Conservation (phyloP, 2,797 vertebrate species). For the Premnoplex brunnescens region DNA sequence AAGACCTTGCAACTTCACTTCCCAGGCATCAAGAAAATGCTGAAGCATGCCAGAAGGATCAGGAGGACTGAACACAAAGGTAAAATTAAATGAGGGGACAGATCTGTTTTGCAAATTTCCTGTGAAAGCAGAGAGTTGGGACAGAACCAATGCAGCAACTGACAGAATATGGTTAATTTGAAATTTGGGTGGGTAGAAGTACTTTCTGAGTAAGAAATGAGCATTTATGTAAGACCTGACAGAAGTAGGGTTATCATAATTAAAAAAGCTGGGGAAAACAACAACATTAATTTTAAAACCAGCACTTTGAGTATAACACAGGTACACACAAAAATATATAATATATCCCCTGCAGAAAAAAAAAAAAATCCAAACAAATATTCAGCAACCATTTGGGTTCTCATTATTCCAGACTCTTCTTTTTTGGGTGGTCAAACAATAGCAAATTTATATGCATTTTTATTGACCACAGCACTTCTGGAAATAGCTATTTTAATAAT, state of each 20-base stretch:
- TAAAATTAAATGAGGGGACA: slow-evolving; percentile 17
- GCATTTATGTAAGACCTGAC: neutral
- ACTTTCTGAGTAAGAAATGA: neutral
- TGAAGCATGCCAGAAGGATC: neutral
- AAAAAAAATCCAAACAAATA: neutral
- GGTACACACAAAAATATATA: neutral
- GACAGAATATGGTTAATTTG: neutral
- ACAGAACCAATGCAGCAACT: neutral
- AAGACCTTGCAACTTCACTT: neutral
- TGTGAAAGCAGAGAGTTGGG: neutral
- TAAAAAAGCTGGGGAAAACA: neutral
- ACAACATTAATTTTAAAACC: neutral
- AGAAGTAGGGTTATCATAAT: neutral
- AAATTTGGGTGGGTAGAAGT: slow-evolving; percentile 10
- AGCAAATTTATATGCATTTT: neutral
- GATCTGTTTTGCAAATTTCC: neutral
- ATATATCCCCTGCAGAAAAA: neutral
- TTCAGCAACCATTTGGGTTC: neutral
- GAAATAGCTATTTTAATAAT: neutral
- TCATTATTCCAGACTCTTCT: neutral
- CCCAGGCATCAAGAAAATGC: neutral
- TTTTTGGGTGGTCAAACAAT: neutral
- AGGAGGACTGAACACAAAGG: neutral
- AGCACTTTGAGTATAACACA: rapidly evolving
- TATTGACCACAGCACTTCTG: neutral